These are phyloP conservation scores for Chloropsis cyanopogon DNA, from an alignment of 2,113 vertebrate species.

Conservation along the genomic window DNA sequence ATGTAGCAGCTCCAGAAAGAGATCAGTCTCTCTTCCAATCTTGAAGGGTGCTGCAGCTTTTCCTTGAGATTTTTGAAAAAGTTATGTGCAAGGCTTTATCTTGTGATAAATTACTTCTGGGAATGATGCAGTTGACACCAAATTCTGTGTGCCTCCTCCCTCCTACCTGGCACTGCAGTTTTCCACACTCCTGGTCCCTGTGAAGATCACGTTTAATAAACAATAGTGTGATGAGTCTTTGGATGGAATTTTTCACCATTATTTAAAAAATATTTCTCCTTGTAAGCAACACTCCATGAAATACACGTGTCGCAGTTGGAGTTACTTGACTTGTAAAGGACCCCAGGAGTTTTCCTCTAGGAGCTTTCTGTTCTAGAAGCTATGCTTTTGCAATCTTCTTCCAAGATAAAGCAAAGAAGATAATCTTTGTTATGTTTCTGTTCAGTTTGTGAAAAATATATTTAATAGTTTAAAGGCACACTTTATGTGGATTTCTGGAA, in stretches of 20 bases:
- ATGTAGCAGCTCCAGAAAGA: neutral
- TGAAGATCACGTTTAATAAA: neutral
- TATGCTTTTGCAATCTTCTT: neutral
- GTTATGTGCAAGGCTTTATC: neutral
- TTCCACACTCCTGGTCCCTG: accelerated
- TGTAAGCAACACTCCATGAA: neutral
- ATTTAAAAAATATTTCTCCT: neutral
- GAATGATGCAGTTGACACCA: neutral
- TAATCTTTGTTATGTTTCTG: neutral
- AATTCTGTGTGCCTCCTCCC: accelerated
- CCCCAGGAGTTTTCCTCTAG: neutral
- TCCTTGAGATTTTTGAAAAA: neutral
- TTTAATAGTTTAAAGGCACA: neutral
- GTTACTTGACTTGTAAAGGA: neutral
- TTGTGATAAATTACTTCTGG: neutral
- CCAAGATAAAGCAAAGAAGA: neutral
- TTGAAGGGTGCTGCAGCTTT: neutral
- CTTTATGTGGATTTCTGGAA: neutral
- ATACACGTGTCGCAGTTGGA: neutral
- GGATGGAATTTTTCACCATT: neutral
- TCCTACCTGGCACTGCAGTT: neutral
- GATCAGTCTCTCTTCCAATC: neutral
- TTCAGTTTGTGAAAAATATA: neutral
- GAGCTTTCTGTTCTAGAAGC: neutral
- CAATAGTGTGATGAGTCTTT: neutral